Conservation (phyloP, 2,888 invertebrate species). For the Pristionchus maxplancki region DNA sequence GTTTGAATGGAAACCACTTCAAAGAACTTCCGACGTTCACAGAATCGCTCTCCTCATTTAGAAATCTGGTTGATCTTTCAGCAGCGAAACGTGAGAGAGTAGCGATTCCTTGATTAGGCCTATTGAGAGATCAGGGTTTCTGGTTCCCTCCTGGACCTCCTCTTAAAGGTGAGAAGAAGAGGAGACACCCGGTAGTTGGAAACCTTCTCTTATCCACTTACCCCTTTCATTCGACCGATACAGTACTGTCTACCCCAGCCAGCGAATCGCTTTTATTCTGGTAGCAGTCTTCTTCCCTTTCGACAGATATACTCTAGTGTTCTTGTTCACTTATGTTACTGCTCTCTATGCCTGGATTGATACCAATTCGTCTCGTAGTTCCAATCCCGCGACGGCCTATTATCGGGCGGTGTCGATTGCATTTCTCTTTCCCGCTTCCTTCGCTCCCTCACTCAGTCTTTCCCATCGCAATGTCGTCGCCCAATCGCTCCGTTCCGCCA, state of each 20-base stretch:
- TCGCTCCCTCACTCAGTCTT: background rate
- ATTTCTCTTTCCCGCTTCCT: background rate
- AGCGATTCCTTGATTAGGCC: background rate
- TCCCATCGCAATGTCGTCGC: background rate
- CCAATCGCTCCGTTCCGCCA: background rate
- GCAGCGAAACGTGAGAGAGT: background rate
- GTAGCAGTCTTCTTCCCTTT: background rate
- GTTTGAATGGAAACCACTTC: background rate
- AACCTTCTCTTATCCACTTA: too few relatives aligned
- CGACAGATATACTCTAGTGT: background rate
- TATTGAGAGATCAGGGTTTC: background rate
- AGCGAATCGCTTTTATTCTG: too few relatives aligned
- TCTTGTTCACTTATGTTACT: background rate
- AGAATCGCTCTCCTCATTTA: background rate
- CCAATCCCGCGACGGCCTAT: background rate
- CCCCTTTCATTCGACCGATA: too few relatives aligned
- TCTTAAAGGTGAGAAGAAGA: background rate
- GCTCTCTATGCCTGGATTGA: background rate
- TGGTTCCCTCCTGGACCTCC: conserved; percentile 14
- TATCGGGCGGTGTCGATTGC: conserved; percentile 17
- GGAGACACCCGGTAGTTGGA: background rate
- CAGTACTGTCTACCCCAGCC: background rate
- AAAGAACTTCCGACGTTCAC: background rate
- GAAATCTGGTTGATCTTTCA: background rate
- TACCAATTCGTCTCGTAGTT: background rate